Evolutionary conservation across 2,888 invertebrate species (phyloP).

Genomic region (Eristalinus aeneus): DNA sequence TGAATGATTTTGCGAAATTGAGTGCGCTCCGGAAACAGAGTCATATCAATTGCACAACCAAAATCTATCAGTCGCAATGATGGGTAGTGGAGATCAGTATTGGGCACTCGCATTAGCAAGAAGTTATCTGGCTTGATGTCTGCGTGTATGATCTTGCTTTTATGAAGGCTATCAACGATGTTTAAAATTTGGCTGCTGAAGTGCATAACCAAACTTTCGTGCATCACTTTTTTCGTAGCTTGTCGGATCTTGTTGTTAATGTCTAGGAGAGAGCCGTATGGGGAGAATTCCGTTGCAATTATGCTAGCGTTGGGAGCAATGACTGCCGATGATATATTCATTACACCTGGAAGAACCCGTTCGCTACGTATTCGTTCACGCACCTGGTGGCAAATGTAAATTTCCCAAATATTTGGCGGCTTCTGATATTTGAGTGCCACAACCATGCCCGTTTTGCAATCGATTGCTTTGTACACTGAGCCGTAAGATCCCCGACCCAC

Average conservation of each 20-base stretch:
- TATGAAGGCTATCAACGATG: constrained; percentile 92
- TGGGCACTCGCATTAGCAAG: constrained; percentile 87
- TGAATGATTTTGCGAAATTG: constrained; percentile 89
- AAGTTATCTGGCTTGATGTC: constrained; percentile 99
- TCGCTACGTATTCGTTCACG: constrained; percentile 81
- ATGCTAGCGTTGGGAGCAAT: constrained; percentile 92
- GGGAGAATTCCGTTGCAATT: constrained; percentile 91
- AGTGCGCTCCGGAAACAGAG: constrained; percentile 89
- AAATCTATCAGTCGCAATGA: constrained; percentile 95
- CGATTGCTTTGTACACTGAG: constrained; percentile 85
- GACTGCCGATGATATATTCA: constrained; percentile 90
- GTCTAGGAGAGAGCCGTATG: constrained; percentile 91
- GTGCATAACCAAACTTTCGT: constrained; percentile 88
- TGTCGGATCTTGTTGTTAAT: constrained; percentile 89
- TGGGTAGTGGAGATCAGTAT: constrained; percentile 85
- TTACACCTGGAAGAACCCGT: constrained; percentile 84
- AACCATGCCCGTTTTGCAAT: constrained; percentile 76
- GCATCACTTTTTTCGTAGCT: constrained; percentile 87
- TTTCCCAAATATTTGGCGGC: constrained; percentile 96
- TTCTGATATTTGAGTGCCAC: constrained; percentile 94
- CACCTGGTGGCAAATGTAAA: constrained; percentile 88
- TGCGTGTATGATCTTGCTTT: constrained; percentile 94
- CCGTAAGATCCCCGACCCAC: constrained; percentile 93
- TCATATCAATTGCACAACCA: constrained; percentile 97
- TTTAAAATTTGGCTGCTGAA: constrained; percentile 92